These are phyloP conservation scores for Eulemur albifrons DNA, from an alignment of 2,797 vertebrate species.

Conservation along the genomic window DNA sequence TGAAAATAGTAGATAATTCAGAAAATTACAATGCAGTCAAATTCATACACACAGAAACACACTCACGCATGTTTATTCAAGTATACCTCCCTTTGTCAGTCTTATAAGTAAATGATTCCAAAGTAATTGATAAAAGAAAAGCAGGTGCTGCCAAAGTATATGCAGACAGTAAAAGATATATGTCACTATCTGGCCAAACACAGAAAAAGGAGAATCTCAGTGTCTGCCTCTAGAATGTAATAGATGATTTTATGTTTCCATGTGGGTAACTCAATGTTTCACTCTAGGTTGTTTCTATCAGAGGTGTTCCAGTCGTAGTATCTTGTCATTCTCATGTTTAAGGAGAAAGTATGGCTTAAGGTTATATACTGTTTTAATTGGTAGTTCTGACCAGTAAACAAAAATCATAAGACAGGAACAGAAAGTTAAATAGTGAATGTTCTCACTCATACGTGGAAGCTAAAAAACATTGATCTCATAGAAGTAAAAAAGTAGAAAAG, in stretches of 20 bases:
- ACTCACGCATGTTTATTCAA: neutral
- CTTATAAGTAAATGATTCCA: neutral
- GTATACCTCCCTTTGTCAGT: neutral
- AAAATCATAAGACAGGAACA: neutral
- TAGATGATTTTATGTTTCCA: neutral
- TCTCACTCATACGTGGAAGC: neutral
- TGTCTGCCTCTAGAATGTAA: neutral
- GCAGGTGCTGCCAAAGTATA: neutral
- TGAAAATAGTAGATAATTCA: slow-evolving; percentile 36
- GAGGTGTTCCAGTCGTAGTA: neutral
- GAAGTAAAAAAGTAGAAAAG: neutral
- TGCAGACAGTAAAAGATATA: neutral
- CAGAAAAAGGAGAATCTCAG: neutral
- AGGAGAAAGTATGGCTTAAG: neutral
- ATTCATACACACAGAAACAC: neutral
- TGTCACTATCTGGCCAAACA: neutral
- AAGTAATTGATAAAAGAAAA: neutral
- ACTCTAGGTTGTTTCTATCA: neutral
- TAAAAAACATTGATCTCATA: neutral
- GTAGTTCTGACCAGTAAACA: neutral
- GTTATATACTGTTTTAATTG: neutral
- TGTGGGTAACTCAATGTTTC: neutral
- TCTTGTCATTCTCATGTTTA: neutral
- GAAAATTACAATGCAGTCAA: neutral
- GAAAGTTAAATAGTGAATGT: neutral